Conservation (phyloP, 37 sponge, comb jelly and placozoan species). For the Halichondria panicea region DNA sequence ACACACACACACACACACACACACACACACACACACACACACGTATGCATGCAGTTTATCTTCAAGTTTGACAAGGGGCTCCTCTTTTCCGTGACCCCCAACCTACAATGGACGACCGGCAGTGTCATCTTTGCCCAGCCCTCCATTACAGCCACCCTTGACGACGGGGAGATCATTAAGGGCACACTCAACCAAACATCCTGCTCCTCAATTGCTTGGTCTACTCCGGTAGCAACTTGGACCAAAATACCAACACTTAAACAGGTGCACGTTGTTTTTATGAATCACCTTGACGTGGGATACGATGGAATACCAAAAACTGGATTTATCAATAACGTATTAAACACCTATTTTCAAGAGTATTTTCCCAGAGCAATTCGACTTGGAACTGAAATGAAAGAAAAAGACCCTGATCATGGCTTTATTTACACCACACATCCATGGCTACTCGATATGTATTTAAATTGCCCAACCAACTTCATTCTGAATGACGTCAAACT, state of each 20-base stretch:
- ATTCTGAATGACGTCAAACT: conserved; percentile 40
- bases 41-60: no score
- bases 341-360: conserved; percentile 62
- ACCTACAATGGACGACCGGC: no score
- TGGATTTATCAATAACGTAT: conserved; percentile 44
- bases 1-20: no score
- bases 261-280: conserved; percentile 64
- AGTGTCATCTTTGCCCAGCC: no score
- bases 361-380: conserved; percentile 64
- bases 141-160: no score
- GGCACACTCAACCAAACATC: no score
- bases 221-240: conserved; percentile 20
- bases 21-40: no score
- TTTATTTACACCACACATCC: conserved; percentile 80
- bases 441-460: conserved; percentile 68
- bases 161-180: no score
- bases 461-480: conserved; percentile 72
- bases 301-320: conserved; percentile 59
- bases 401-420: background rate
- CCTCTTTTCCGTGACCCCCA: no score
- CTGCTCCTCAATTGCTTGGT: no score
- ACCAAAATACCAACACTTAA: conserved; percentile 33
- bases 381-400: conserved; percentile 21
- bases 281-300: conserved; percentile 78
- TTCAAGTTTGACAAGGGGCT: no score